phyloP scores from a whole-genome alignment of 1,140 invertebrate species.

The Lutraria rhynchaena region DNA sequence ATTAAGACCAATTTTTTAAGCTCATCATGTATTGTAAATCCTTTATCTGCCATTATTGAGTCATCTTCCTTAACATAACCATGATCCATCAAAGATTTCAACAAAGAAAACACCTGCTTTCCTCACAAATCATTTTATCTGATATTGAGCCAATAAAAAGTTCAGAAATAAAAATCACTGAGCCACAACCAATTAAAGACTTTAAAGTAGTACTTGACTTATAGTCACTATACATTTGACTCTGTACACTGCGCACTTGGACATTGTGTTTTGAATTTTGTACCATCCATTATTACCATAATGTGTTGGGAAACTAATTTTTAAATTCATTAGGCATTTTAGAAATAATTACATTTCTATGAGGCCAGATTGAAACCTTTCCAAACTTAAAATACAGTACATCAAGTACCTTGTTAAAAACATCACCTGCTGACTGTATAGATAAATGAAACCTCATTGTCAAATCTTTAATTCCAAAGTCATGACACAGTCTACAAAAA shows the following conservation, averaged over 20 bases:
- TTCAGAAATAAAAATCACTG: conserved; percentile 60
- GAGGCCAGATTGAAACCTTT: conserved; percentile 62
- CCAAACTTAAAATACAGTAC: conserved; percentile 59
- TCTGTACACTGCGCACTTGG: conserved; percentile 58
- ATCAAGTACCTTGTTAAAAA: conserved; percentile 33
- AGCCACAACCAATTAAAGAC: conserved; percentile 48
- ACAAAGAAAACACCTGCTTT: conserved; percentile 51
- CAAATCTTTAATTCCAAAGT: conserved; percentile 27
- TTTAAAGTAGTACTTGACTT: conserved; percentile 33
- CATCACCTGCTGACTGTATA: conserved; percentile 21
- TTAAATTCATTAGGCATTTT: conserved; percentile 60
- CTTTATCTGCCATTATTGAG: conserved; percentile 68
- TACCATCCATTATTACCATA: conserved; percentile 64
- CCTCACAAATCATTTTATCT: conserved; percentile 50
- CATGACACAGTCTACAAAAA: conserved; percentile 22
- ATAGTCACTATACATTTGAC: conserved; percentile 66
- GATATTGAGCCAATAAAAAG: conserved; percentile 56
- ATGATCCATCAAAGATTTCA: conserved; percentile 1
- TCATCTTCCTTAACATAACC: conserved; percentile 47
- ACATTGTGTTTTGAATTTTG: conserved; percentile 59
- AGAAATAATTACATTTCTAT: conserved; percentile 57
- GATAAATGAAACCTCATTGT: conserved; percentile 24
- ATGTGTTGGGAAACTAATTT: conserved; percentile 56
- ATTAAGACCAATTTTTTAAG: conserved; percentile 43
- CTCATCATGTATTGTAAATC: conserved; percentile 63